Evolutionary conservation across 1,140 invertebrate species (phyloP).

Genomic region (Bicyclus anynana): DNA sequence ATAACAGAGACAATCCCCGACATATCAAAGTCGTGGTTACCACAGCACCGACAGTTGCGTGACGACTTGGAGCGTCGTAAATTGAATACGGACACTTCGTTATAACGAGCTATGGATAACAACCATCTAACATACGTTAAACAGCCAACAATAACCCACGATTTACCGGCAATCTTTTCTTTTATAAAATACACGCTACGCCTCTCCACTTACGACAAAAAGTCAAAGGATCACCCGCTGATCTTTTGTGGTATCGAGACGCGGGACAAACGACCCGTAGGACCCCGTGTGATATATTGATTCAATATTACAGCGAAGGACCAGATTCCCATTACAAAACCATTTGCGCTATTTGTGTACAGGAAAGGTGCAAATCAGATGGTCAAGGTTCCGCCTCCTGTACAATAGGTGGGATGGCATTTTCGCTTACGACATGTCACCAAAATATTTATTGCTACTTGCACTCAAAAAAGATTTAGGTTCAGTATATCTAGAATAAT

Average conservation of each 20-base stretch:
- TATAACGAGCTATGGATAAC: slow-evolving; percentile 49
- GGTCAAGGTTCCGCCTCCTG: not conserved
- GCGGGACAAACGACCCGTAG: slow-evolving; percentile 62
- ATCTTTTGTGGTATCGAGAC: slow-evolving; percentile 58
- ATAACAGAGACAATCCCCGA: slow-evolving; percentile 15
- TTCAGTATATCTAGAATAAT: too few species aligned
- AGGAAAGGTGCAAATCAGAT: slow-evolving; percentile 30
- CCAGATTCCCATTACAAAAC: slow-evolving; percentile 60
- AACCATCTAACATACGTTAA: slow-evolving; percentile 62
- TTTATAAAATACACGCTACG: slow-evolving; percentile 66
- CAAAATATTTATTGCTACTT: not conserved
- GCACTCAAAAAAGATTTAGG: too few species aligned
- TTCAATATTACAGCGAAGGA: slow-evolving; percentile 51
- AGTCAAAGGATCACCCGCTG: slow-evolving; percentile 70
- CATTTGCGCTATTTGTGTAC: slow-evolving; percentile 34
- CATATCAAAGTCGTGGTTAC: not conserved
- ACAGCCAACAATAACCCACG: slow-evolving; percentile 63
- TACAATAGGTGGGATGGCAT: not conserved
- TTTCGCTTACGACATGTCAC: not conserved
- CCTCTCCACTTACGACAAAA: slow-evolving; percentile 70
- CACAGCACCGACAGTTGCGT: slow-evolving; percentile 52
- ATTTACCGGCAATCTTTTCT: slow-evolving; percentile 75
- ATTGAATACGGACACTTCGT: slow-evolving; percentile 64
- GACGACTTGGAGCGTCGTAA: slow-evolving; percentile 53
- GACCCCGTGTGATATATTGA: slow-evolving; percentile 60